Evolutionary conservation across 2,113 vertebrate species (phyloP).

Genomic region (Stomatorhinus ivindoensis): DNA sequence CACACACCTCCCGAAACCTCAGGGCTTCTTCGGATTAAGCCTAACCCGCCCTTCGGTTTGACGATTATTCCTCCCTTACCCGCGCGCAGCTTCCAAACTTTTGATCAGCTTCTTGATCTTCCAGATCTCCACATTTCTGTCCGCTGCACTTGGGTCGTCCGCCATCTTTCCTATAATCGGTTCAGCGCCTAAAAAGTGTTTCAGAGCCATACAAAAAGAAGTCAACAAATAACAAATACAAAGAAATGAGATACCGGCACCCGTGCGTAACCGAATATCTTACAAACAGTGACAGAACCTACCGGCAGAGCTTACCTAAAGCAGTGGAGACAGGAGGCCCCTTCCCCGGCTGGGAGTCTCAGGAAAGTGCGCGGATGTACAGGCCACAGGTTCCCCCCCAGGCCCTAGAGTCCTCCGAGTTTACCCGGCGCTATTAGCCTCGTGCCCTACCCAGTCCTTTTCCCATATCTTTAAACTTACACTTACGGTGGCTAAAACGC

Average conservation of each 20-base stretch:
- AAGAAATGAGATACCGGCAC: neutral
- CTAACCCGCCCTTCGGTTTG: neutral
- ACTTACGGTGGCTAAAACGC: neutral
- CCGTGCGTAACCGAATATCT: neutral
- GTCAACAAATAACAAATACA: neutral
- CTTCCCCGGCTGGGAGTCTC: neutral
- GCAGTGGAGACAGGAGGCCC: neutral
- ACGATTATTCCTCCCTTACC: slow-evolving; percentile 58
- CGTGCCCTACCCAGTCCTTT: neutral
- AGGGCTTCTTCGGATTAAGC: neutral
- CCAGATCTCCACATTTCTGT: slow-evolving; percentile 98
- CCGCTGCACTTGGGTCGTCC: slow-evolving; percentile 93
- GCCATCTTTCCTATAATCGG: slow-evolving; percentile 80
- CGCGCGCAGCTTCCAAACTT: slow-evolving; percentile 91
- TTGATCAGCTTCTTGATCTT: slow-evolving; percentile 99
- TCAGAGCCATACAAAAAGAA: neutral
- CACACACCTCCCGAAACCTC: neutral
- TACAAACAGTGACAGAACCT: neutral
- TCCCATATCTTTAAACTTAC: neutral
- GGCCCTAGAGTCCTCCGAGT: slow-evolving; percentile 27
- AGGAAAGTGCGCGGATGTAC: slow-evolving; percentile 9
- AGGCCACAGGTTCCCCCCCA: slow-evolving; percentile 16
- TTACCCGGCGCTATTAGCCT: neutral
- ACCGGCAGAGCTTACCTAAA: slow-evolving; percentile 9
- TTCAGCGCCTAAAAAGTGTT: slow-evolving; percentile 55